Evolutionary conservation across 2,113 vertebrate species (phyloP).

Genomic region (Lagopus leucura): DNA sequence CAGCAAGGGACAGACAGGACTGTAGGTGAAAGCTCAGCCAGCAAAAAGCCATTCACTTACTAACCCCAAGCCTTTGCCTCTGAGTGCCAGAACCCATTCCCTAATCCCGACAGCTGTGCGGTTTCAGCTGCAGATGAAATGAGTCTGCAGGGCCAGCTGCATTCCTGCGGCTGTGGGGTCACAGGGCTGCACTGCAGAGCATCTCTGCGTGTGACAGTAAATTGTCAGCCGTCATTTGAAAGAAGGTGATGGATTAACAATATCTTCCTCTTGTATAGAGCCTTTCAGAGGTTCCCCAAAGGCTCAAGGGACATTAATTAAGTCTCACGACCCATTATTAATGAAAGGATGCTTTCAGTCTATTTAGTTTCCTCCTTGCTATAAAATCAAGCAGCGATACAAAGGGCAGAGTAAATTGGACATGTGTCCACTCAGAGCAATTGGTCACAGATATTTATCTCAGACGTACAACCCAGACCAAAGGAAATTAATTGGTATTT

Average conservation of each 20-base stretch:
- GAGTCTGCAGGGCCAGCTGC: not conserved
- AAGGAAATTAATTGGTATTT: conserved; percentile 44
- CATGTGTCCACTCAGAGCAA: not conserved
- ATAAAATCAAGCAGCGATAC: not conserved
- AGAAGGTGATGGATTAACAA: conserved; percentile 15
- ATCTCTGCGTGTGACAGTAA: not conserved
- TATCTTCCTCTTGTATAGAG: not conserved
- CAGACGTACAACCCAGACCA: not conserved
- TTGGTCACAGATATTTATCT: conserved; percentile 13
- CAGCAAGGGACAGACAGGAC: not conserved
- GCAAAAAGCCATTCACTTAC: not conserved
- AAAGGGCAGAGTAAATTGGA: not conserved
- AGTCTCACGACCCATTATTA: not conserved
- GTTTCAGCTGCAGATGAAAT: not conserved
- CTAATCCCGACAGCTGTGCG: not conserved
- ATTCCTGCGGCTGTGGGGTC: not conserved
- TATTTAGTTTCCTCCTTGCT: conserved; percentile 10
- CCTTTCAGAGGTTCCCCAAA: not conserved
- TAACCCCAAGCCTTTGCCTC: not conserved
- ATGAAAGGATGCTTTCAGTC: conserved; percentile 51
- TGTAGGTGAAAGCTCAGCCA: too few species aligned
- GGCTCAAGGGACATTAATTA: conserved; percentile 21
- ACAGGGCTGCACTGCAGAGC: not conserved
- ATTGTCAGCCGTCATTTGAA: not conserved
- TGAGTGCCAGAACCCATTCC: not conserved